phyloP scores from a whole-genome alignment of 2,797 vertebrate species.

The Pempheris klunzingeri region DNA sequence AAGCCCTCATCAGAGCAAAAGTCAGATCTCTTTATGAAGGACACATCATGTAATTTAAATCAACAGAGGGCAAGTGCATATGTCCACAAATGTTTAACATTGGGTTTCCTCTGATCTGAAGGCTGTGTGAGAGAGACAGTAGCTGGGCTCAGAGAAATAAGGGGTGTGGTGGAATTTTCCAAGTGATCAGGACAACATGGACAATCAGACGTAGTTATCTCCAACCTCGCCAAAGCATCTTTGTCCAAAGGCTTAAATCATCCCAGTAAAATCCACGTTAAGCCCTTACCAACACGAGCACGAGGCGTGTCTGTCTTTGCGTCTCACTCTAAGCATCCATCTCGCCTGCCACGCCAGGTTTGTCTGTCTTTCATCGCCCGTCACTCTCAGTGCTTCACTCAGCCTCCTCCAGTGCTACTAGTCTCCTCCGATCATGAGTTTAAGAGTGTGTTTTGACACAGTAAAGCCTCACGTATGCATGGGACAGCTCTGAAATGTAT shows the following conservation, averaged over 20 bases:
- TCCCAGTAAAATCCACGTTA: slow-evolving; percentile 37
- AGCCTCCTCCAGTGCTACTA: slow-evolving; percentile 24
- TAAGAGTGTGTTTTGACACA: slow-evolving; percentile 19
- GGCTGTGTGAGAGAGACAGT: too few relatives aligned
- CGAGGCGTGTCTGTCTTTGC: slow-evolving; percentile 52
- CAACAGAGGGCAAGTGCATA: background rate
- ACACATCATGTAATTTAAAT: background rate
- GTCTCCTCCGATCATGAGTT: background rate
- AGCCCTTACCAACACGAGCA: slow-evolving; percentile 27
- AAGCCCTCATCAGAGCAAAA: background rate
- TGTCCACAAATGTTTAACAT: background rate
- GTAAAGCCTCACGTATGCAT: background rate
- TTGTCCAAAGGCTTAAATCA: slow-evolving; percentile 35
- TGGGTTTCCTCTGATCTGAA: background rate
- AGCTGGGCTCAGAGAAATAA: background rate
- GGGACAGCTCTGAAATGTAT: background rate
- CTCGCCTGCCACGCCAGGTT: slow-evolving; percentile 30
- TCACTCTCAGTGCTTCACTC: slow-evolving; percentile 36
- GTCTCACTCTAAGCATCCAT: slow-evolving; percentile 36
- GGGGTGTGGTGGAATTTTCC: slow-evolving; percentile 53
- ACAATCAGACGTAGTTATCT: slow-evolving; percentile 1
- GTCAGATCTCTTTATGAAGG: background rate
- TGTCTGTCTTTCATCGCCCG: slow-evolving; percentile 53
- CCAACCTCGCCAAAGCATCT: slow-evolving; percentile 17
- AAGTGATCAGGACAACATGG: slow-evolving; percentile 13